Evolutionary conservation across 2,888 invertebrate genomes (phyloP), one percentile per base, ranked within the genome.

Genomic region (Tolmerus cingulatus): DNA sequence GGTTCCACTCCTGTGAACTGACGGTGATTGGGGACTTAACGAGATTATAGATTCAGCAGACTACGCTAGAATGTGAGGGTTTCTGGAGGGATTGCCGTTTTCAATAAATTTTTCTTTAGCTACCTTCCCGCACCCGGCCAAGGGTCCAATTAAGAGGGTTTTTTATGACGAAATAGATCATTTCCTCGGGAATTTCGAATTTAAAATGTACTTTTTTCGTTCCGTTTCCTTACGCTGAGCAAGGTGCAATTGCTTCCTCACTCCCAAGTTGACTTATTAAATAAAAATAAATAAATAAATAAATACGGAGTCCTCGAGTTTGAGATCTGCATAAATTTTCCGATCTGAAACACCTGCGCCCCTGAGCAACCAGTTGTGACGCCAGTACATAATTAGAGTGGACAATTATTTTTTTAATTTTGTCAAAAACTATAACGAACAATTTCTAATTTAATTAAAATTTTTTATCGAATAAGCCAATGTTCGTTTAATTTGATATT

Each of bases 1-100:
- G 82, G 82, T 82, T 82, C 34, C 57, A 66, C 82, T 79, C 27
- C 79, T 40, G n/a, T 79, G 23, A 46, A 27, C 57, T n/a, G 34
- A 34, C 66, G 30, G 51, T 66, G 82, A 82, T 82, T 82, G 57
- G 82, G 82, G 57, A 82, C 34, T 82, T 82, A 82, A 82, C 82
- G 57, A 82, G 82, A 82, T 82, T 82, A 82, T 40, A 30, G 9
- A 66, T 82, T 82, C 82, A 57, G 30, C 30, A 81, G 51, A 19
- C 81, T 81, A 55, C 5, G 81, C 1, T 8, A 19, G 34, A 37
- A 37, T 57, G 82, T 40, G 57, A 51, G 51, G 66, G 43, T 46
- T 23, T 78, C 27, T 51, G 8, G 51, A 79, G 51, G 34, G 23
- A n/a, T 76, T 30, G 34, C 37, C 76, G 34, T 76, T 76, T 76